These are phyloP conservation scores for Neodiprion pinetum DNA, from an alignment of 1,140 invertebrate species.

Conservation along the genomic window DNA sequence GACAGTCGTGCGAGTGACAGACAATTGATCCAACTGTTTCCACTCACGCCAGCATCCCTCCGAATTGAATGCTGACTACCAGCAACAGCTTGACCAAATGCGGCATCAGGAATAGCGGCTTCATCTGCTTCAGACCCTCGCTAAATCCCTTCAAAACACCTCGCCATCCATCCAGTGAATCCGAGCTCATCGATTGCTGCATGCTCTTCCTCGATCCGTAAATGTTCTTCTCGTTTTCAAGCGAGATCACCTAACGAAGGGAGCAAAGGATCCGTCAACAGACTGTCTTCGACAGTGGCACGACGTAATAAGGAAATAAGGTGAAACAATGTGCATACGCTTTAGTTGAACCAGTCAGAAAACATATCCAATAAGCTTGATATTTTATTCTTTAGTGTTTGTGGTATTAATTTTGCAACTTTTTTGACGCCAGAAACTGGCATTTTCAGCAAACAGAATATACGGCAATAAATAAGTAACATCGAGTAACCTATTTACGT, in stretches of 20 bases:
- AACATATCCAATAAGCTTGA: slow-evolving; percentile 2
- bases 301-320: no score
- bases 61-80: slow-evolving; percentile 55
- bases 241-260: slow-evolving; percentile 35
- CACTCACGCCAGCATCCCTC: slow-evolving; percentile 61
- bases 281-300: not conserved
- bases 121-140: slow-evolving; percentile 56
- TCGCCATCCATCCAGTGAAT: slow-evolving; percentile 46
- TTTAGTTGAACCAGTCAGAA: no score
- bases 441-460: not conserved
- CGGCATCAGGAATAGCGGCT: slow-evolving; percentile 55
- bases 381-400: not conserved
- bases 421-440: not conserved
- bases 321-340: no score
- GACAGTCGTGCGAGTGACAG: slow-evolving; percentile 29
- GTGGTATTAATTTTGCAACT: slow-evolving; percentile 8
- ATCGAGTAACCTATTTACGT: no score
- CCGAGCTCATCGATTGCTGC: slow-evolving; percentile 7
- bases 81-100: slow-evolving; percentile 53
- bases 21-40: not conserved
- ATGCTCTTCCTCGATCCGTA: slow-evolving; percentile 36
- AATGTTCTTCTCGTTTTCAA: slow-evolving; percentile 51
- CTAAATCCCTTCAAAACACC: slow-evolving; percentile 7
- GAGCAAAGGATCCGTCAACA: not conserved
- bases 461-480: not conserved